Percentiles rank a stretch among this genome's conserved stretches.
Evolutionary conservation across 2,888 invertebrate genomes (phyloP).

Genomic region (Campoletis raptor): DNA sequence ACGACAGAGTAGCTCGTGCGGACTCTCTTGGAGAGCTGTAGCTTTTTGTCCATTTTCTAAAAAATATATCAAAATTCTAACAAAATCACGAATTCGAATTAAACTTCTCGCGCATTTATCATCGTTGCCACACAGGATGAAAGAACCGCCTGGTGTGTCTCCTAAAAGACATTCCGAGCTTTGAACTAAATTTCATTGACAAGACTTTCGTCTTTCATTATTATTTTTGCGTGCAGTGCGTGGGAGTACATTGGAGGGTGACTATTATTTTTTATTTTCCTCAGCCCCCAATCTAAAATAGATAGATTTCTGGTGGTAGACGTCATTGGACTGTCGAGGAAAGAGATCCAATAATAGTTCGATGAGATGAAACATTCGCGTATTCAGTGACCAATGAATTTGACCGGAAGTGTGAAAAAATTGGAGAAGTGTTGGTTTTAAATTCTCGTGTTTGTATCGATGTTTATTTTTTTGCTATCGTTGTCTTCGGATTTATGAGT

Average conservation of each 20-base stretch:
- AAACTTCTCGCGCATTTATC: conserved; percentile 42
- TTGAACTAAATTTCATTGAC: conserved; percentile 35
- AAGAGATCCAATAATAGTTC: conserved; percentile 56
- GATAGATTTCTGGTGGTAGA: conserved; percentile 22
- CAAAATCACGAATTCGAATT: neutral
- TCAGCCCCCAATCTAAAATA: conserved; percentile 37
- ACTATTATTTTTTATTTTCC: conserved; percentile 42
- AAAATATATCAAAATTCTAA: conserved; percentile 41
- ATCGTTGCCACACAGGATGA: conserved; percentile 40
- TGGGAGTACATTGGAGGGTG: conserved; percentile 17
- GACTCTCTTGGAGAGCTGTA: conserved; percentile 13
- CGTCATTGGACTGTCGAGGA: conserved; percentile 46
- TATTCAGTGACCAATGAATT: conserved; percentile 39
- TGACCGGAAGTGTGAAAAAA: neutral
- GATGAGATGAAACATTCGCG: conserved; percentile 32
- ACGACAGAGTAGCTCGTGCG: conserved; percentile 22
- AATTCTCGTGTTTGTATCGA: conserved; percentile 10
- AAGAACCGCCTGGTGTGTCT: neutral
- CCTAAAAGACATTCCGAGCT: neutral
- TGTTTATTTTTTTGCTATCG: neutral
- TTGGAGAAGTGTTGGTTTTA: neutral
- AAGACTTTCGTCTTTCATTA: conserved; percentile 7
- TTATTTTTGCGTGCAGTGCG: conserved; percentile 21
- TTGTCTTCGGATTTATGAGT: neutral
- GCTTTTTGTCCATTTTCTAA: conserved; percentile 19